phyloP scores from a whole-genome alignment of 2,888 invertebrate species.

The Cecidostiba fungosa region DNA sequence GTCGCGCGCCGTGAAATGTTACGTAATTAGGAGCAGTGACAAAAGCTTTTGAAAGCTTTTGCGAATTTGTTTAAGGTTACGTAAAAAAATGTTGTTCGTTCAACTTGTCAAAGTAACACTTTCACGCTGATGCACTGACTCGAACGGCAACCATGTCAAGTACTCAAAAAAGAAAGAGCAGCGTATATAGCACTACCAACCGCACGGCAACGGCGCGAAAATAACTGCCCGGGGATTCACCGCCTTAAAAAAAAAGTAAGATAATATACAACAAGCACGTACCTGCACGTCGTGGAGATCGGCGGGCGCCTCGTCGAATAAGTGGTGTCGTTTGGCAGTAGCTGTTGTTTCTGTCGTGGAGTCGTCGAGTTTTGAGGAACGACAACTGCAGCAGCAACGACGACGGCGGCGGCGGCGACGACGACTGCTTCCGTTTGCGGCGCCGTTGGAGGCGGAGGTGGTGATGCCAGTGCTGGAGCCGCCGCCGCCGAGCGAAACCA shows the following conservation, averaged over 20 bases:
- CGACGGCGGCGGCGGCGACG: neutral
- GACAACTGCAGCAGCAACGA: neutral
- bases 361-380: neutral
- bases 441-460: neutral
- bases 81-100: no score
- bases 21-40: slow-evolving; percentile 2
- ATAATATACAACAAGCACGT: neutral
- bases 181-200: neutral
- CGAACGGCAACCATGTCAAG: neutral
- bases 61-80: no score
- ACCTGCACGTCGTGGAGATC: slow-evolving; percentile 48
- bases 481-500: neutral
- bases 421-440: neutral
- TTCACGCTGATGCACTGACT: no score
- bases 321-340: neutral
- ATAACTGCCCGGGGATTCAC: slow-evolving; percentile 5
- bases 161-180: neutral
- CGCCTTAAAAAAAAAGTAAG: neutral
- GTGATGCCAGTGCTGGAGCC: neutral
- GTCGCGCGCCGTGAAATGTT: neutral
- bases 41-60: neutral
- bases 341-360: neutral
- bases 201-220: neutral
- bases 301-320: neutral
- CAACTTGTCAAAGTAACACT: no score